These are phyloP conservation scores for Callitettix versicolor DNA, from an alignment of 1,140 invertebrate species.

Conservation along the genomic window DNA sequence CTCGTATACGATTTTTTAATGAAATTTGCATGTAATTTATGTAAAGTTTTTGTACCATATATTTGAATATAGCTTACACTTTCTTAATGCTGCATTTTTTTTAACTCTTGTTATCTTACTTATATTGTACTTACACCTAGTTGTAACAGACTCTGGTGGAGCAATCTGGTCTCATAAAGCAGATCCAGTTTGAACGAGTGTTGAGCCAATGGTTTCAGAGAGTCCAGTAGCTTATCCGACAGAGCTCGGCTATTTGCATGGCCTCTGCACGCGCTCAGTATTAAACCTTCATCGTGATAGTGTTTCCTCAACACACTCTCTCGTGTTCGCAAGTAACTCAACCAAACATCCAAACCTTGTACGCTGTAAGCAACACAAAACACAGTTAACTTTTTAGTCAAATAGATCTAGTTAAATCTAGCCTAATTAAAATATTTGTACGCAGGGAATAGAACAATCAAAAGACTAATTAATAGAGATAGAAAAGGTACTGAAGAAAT, in stretches of 20 bases:
- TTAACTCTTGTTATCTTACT: no score
- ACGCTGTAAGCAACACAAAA: constrained; percentile 41
- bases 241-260: constrained; percentile 48
- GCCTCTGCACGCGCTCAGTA: constrained; percentile 55
- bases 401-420: no score
- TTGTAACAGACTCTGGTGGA: constrained; percentile 62
- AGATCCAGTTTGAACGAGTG: constrained; percentile 71
- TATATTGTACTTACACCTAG: constrained; percentile 33
- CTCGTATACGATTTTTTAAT: no score
- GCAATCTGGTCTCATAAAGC: constrained; percentile 63
- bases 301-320: constrained; percentile 73
- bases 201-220: constrained; percentile 61
- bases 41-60: no score
- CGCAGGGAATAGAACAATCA: constrained; percentile 18
- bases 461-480: constrained; percentile 11
- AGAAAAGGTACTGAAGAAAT: no score
- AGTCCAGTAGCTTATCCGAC: constrained; percentile 58
- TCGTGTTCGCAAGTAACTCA: constrained; percentile 67
- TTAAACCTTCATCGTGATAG: constrained; percentile 58
- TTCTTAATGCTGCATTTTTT: no score
- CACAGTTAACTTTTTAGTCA: no score
- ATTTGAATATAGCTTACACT: no score
- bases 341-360: constrained; percentile 73
- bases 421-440: no score
- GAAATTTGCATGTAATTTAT: no score